phyloP scores from a whole-genome alignment of 2,888 invertebrate genomes.

The Zelleria hepariella region DNA sequence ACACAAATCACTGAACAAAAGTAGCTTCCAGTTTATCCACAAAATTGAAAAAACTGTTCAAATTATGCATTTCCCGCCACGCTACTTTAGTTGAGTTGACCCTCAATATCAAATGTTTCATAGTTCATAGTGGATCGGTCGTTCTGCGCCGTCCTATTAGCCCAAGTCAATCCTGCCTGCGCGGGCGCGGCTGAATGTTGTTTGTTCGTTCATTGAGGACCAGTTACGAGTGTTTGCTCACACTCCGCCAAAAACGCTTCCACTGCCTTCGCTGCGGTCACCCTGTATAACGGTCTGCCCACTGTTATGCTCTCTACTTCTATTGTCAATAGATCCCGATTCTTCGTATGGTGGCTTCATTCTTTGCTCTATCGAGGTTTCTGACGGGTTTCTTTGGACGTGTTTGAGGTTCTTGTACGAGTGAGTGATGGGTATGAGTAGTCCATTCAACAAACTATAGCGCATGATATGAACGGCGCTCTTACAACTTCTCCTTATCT shows the following conservation, averaged over 20 bases:
- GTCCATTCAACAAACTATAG: background rate
- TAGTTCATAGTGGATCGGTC: background rate
- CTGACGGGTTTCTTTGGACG: background rate
- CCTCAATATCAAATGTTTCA: background rate
- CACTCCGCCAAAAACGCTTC: background rate
- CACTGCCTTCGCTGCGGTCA: background rate
- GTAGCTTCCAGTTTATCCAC: no score
- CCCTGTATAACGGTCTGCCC: background rate
- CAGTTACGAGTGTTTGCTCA: conserved; percentile 1
- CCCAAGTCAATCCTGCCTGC: background rate
- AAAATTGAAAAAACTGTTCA: no score
- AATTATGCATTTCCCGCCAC: no score
- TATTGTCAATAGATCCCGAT: background rate
- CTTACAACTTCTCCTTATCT: no score
- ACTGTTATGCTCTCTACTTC: background rate
- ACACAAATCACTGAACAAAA: no score
- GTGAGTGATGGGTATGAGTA: background rate
- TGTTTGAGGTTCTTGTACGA: background rate
- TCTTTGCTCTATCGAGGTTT: background rate
- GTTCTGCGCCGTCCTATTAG: background rate
- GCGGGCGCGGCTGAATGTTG: background rate
- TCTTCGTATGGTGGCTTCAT: background rate
- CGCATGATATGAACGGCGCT: no score
- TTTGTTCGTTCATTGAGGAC: conserved; percentile 3
- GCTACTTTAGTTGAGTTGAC: background rate